Evolutionary conservation across 2,888 invertebrate species (phyloP).

Genomic region (Synergus laeviventris): DNA sequence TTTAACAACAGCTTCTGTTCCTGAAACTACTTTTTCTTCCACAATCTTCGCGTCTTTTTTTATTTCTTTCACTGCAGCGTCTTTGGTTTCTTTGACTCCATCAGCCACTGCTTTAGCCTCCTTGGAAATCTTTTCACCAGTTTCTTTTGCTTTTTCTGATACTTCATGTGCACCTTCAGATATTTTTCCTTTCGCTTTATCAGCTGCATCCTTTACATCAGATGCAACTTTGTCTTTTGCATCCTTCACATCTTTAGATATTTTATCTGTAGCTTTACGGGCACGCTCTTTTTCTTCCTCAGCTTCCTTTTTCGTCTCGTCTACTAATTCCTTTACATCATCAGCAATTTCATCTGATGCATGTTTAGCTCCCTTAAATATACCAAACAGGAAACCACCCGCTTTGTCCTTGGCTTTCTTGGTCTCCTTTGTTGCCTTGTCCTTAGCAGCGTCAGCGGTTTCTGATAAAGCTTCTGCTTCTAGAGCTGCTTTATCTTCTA

Average conservation of each 20-base stretch:
- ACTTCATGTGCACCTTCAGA: constrained; percentile 38
- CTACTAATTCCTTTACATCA: constrained; percentile 41
- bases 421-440: constrained; percentile 37
- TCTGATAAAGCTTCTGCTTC: constrained; percentile 43
- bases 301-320: constrained; percentile 30
- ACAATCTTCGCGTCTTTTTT: constrained; percentile 51
- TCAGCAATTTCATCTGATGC: constrained; percentile 51
- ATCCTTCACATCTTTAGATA: constrained; percentile 27
- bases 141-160: constrained; percentile 54
- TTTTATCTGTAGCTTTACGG: constrained; percentile 56
- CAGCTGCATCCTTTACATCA: constrained; percentile 25
- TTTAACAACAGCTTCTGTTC: constrained; percentile 58
- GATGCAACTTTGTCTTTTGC: background rate
- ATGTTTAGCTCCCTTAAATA: constrained; percentile 62
- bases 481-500: constrained; percentile 46
- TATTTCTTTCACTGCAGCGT: constrained; percentile 42
- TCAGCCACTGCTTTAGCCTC: constrained; percentile 53
- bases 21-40: constrained; percentile 56
- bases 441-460: constrained; percentile 74
- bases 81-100: constrained; percentile 49
- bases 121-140: constrained; percentile 46
- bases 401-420: constrained; percentile 53
- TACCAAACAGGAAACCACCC: constrained; percentile 52
- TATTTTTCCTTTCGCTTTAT: constrained; percentile 46
- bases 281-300: constrained; percentile 59